Conservation (phyloP, 2,113 vertebrate species). For the Hippocampus zosterae region DNA sequence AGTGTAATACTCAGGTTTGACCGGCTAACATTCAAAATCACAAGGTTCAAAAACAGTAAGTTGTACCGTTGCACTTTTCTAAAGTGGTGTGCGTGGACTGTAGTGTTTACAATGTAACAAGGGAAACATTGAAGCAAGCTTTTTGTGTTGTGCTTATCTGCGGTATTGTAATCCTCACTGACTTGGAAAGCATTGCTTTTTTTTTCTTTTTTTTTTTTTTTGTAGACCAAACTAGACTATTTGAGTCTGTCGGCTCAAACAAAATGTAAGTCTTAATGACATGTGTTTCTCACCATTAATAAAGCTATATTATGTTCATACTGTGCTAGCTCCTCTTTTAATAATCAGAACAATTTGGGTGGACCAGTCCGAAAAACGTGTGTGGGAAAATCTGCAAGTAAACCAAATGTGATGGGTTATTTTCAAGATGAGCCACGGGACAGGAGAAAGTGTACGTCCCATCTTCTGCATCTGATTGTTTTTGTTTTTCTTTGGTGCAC, state of each 20-base stretch:
- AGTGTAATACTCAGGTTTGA: slow-evolving; percentile 70
- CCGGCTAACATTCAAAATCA: slow-evolving; percentile 48
- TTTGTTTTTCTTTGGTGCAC: too few relatives aligned
- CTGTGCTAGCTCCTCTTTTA: slow-evolving; percentile 26
- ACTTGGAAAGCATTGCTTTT: slow-evolving; percentile 69
- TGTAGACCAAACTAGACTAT: slow-evolving; percentile 56
- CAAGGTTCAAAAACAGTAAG: slow-evolving; percentile 32
- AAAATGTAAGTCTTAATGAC: slow-evolving; percentile 84
- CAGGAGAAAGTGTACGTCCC: too few relatives aligned
- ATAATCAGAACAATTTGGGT: background rate
- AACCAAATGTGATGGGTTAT: too few relatives aligned
- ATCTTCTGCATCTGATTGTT: too few relatives aligned
- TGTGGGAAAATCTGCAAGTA: background rate
- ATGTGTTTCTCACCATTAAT: slow-evolving; percentile 75
- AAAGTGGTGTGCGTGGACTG: slow-evolving; percentile 41
- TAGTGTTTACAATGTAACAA: slow-evolving; percentile 47
- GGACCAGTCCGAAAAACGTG: too few relatives aligned
- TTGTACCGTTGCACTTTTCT: slow-evolving; percentile 50
- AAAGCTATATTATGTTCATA: slow-evolving; percentile 67
- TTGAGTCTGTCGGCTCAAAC: slow-evolving; percentile 79
- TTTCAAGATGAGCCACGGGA: too few relatives aligned
- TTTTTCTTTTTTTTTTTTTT: slow-evolving; percentile 58
- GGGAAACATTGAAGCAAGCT: slow-evolving; percentile 46
- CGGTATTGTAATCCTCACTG: slow-evolving; percentile 67
- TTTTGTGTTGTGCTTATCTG: slow-evolving; percentile 66